These are phyloP conservation scores for Pteropus rufus DNA, from an alignment of 2,797 vertebrate genomes.

Conservation along the genomic window DNA sequence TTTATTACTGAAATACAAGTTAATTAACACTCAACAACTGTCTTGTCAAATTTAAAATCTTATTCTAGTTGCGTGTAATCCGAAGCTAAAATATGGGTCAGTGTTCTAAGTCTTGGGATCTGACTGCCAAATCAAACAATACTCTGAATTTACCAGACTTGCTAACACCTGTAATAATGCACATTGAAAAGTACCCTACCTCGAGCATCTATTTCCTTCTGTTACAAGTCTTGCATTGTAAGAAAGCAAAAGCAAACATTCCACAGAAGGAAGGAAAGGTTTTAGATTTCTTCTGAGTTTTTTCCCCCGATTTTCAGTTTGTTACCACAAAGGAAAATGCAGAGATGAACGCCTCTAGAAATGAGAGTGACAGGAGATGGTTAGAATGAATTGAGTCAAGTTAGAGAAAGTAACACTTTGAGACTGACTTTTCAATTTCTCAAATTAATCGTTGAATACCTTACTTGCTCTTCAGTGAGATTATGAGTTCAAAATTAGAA, in stretches of 20 bases:
- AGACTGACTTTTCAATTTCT: conserved; percentile 38
- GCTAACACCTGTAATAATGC: conserved; percentile 79
- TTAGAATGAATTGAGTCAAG: not conserved
- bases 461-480: conserved; percentile 39
- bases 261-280: conserved; percentile 63
- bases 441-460: conserved; percentile 62
- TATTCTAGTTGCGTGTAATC: conserved; percentile 77
- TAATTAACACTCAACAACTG: conserved; percentile 80
- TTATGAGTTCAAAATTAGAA: conserved; percentile 63
- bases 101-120: conserved; percentile 77
- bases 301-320: conserved; percentile 23
- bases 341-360: conserved; percentile 20
- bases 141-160: conserved; percentile 78
- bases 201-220: conserved; percentile 63
- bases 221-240: conserved; percentile 59
- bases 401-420: conserved; percentile 4
- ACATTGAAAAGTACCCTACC: conserved; percentile 64
- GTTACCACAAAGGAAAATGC: conserved; percentile 57
- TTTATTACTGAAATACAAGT: conserved; percentile 72
- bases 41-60: conserved; percentile 80
- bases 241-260: conserved; percentile 66
- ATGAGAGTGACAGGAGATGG: conserved; percentile 23
- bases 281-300: conserved; percentile 56
- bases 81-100: conserved; percentile 77
- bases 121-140: conserved; percentile 82